Base-by-base conservation (phyloP, 2,113 vertebrate genomes). In the Penelope pileata region DNA sequence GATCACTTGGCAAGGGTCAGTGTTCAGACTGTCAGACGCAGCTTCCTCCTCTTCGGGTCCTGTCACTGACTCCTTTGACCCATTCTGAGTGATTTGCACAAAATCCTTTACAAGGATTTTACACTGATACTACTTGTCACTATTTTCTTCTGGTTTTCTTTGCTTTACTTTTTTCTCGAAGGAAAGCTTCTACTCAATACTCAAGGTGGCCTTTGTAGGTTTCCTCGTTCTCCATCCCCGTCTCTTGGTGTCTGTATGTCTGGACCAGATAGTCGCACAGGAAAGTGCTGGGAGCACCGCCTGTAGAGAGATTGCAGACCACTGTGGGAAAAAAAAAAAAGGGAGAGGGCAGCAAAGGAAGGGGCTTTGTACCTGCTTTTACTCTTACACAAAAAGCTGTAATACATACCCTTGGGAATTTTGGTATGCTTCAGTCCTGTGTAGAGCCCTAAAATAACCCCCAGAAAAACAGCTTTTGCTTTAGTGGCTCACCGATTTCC, bases 401-500 rank as follows among this genome's bases (percentile, higher is more conserved):
- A 45, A 69, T 73, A 72, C 9, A 92, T 86, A 87, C 4, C 23
- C 59, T 74, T 74, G 54, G 77, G 58, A 73, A 63, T 77, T 84
- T 73, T 62, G 4, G 34, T 77, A 56, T 5, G 2, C 63, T 84
- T 87, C 34, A 40, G 38, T 67, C n/a, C 59, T 83, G 16, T 50
- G 59, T 34, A 32, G 0, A 94, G 23, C 75, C 82, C 75, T 86
- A 83, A 90, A 93, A 80, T 86, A 95, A 60, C 63, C 54, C 26
- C 34, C 7, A 38, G 59, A 83, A 94, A 94, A 94, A 88, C 7
- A 86, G 67, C 75, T 94, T 92, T 78, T 93, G 45, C 89, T 90
- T 83, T 91, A 90, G 82, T 94, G 91, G 64, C 23, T 97, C 75
- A 59, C 83, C 56, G 90, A 83, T 94, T 91, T 94, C 94, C 90